phyloP scores from a whole-genome alignment of 35 echinoderm and acorn worm genomes.

The Amphiura filiformis region DNA sequence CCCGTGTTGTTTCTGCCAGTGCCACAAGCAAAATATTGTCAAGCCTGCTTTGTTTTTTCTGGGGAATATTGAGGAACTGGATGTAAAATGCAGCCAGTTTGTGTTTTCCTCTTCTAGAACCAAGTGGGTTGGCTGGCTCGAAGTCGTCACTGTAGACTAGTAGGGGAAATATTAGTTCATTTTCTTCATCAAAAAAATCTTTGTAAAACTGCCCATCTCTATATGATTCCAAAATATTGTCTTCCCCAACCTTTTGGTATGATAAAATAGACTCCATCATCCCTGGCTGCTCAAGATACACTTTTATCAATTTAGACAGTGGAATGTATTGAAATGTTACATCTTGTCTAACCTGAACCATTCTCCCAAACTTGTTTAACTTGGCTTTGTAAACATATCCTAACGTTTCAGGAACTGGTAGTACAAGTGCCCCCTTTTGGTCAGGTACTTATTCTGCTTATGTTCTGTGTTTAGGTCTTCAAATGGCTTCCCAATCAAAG shows the following conservation, averaged over 20 bases:
- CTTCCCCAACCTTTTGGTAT: constrained; percentile 8
- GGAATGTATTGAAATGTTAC: not conserved
- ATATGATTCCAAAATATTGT: constrained; percentile 41
- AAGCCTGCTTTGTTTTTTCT: constrained; percentile 24
- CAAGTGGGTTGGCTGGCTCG: constrained; percentile 49
- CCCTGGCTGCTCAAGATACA: not conserved
- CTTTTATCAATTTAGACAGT: not conserved
- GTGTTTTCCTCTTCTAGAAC: constrained; percentile 31
- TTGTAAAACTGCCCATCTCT: constrained; percentile 56
- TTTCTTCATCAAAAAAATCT: constrained; percentile 23
- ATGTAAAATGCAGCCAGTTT: constrained; percentile 44
- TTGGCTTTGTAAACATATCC: not conserved
- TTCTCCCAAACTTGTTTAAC: not conserved
- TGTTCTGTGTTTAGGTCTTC: no score
- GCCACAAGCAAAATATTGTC: constrained; percentile 37
- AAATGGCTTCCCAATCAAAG: no score
- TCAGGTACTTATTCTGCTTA: no score
- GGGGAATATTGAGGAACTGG: not conserved
- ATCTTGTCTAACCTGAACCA: not conserved
- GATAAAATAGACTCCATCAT: not conserved
- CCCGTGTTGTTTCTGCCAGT: constrained; percentile 18
- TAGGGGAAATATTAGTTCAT: constrained; percentile 30
- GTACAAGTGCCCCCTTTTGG: no score
- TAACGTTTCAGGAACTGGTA: no score
- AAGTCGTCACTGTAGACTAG: constrained; percentile 47